Conservation (phyloP, 23 tunicate genomes). For the Diplosoma virens region DNA sequence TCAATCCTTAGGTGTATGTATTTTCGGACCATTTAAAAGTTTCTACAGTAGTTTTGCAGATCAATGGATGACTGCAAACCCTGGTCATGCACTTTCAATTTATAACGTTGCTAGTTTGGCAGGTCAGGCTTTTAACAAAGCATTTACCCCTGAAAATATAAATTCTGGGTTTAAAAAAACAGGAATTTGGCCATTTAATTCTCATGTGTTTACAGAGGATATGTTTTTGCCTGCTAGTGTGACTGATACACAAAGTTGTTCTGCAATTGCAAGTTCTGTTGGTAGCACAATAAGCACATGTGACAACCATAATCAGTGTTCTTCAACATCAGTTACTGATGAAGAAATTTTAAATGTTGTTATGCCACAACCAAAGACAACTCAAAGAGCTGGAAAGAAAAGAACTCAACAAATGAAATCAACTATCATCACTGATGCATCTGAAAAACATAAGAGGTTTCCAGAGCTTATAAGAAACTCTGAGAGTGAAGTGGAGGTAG, state of each 20-base stretch:
- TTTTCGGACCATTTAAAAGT: constrained; percentile 36
- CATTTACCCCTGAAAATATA: constrained; percentile 11
- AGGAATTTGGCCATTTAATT: constrained; percentile 16
- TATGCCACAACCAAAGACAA: no score
- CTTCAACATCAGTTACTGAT: no score
- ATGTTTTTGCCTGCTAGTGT: constrained; percentile 1
- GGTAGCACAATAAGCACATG: no score
- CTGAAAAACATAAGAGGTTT: no score
- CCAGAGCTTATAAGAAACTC: no score
- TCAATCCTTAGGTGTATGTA: constrained; percentile 35
- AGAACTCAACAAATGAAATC: no score
- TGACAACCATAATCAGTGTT: no score
- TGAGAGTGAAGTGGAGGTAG: no score
- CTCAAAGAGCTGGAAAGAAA: no score
- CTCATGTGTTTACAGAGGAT: constrained; percentile 1
- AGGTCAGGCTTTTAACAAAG: not conserved
- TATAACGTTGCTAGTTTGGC: constrained; percentile 22
- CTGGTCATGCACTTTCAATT: not conserved
- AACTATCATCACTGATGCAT: no score
- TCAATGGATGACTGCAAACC: not conserved
- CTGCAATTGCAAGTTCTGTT: no score
- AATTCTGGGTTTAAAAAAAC: not conserved
- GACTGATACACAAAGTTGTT: not conserved
- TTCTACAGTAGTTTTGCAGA: constrained; percentile 14
- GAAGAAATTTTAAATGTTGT: no score